Percentiles rank a stretch among this genome's conserved stretches.
Conservation (phyloP, 2,113 vertebrate species). For the Etheostoma spectabile region DNA sequence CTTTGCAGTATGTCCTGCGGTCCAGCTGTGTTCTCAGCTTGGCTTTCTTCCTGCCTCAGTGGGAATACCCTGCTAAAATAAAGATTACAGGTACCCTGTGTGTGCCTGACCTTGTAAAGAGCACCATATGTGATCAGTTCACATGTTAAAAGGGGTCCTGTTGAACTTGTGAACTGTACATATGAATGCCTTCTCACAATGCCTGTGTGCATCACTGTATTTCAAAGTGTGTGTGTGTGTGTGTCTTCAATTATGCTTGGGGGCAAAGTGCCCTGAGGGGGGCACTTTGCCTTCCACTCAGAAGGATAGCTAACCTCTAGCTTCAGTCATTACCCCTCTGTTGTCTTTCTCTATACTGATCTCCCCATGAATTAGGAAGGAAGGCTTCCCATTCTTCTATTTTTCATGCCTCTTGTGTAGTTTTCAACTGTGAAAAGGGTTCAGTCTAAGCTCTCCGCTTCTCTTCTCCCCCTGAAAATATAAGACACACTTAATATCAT, state of each 20-base stretch:
- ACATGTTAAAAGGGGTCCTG: constrained; percentile 62
- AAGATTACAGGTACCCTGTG: constrained; percentile 30
- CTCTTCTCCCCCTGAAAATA: constrained; percentile 62
- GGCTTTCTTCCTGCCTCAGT: constrained; percentile 17
- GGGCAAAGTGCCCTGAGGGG: constrained; percentile 50
- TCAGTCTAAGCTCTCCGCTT: constrained; percentile 56
- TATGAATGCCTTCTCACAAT: neutral
- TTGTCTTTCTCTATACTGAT: constrained; percentile 60
- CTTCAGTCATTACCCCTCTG: constrained; percentile 62
- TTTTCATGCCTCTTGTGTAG: constrained; percentile 76
- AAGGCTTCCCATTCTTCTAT: constrained; percentile 74
- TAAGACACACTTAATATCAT: constrained; percentile 66
- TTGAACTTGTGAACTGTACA: constrained; percentile 62
- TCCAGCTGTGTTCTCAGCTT: constrained; percentile 10
- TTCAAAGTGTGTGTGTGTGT: neutral
- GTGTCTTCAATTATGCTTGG: constrained; percentile 24
- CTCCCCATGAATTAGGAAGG: constrained; percentile 56
- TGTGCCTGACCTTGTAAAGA: constrained; percentile 55
- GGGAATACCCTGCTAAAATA: constrained; percentile 43
- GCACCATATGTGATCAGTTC: constrained; percentile 59
- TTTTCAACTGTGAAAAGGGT: constrained; percentile 59
- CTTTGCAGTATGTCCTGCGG: constrained; percentile 26
- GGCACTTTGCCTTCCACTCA: constrained; percentile 48
- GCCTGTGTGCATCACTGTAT: constrained; percentile 1
- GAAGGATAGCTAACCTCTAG: constrained; percentile 69